phyloP scores from a whole-genome alignment of 2,888 invertebrate species.

The Melanostoma mellinum region DNA sequence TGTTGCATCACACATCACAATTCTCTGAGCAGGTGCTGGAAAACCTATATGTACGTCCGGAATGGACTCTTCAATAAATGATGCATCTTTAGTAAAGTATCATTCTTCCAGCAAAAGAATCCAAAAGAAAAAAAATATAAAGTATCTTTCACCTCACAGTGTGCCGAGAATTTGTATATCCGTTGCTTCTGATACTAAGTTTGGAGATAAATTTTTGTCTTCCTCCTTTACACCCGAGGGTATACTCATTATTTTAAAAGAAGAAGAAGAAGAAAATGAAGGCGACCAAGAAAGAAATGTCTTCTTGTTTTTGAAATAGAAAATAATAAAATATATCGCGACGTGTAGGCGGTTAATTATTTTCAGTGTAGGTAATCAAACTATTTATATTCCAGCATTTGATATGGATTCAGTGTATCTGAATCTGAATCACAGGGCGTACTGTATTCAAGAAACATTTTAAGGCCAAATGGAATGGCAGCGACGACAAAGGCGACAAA shows the following conservation, averaged over 20 bases:
- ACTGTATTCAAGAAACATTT: slow-evolving; percentile 22
- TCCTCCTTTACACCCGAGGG: slow-evolving; percentile 22
- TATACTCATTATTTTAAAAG: slow-evolving; percentile 5
- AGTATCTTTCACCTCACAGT: slow-evolving; percentile 57
- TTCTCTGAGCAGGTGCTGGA: slow-evolving; percentile 59
- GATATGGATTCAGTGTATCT: slow-evolving; percentile 64
- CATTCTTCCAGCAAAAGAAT: slow-evolving; percentile 30
- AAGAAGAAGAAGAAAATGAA: slow-evolving; percentile 10
- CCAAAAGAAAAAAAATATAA: slow-evolving; percentile 27
- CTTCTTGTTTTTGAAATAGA: slow-evolving; percentile 70
- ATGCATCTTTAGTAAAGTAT: slow-evolving; percentile 33
- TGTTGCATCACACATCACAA: slow-evolving; percentile 52
- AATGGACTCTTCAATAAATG: slow-evolving; percentile 23
- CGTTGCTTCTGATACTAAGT: slow-evolving; percentile 36
- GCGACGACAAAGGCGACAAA: slow-evolving; percentile 55
- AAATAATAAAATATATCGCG: slow-evolving; percentile 71
- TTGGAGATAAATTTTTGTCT: slow-evolving; percentile 40
- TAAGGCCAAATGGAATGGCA: slow-evolving; percentile 6
- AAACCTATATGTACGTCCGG: slow-evolving; percentile 20
- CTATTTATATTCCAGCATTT: slow-evolving; percentile 72
- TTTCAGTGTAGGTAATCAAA: slow-evolving; percentile 74
- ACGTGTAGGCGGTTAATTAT: slow-evolving; percentile 74
- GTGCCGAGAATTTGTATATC: slow-evolving; percentile 42
- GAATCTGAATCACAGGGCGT: slow-evolving; percentile 50
- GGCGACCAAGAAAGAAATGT: slow-evolving; percentile 17